Evolutionary conservation across 2,113 vertebrate genomes (phyloP).

Genomic region (Synchiropus splendidus): DNA sequence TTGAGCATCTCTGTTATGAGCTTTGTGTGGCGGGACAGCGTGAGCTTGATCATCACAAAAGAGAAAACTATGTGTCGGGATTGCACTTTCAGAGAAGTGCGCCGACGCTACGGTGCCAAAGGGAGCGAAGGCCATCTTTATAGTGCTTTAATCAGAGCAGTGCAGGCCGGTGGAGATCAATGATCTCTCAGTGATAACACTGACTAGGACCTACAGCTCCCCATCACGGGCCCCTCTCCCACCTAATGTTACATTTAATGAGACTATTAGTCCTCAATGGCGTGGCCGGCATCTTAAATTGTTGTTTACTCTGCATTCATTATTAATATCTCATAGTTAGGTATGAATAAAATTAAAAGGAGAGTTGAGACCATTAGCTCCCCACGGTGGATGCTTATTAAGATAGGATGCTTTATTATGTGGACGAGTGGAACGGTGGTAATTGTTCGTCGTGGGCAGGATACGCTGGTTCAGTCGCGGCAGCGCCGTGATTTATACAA

Average conservation of each 20-base stretch:
- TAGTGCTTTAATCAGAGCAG: conserved; percentile 70
- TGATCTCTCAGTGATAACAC: conserved; percentile 65
- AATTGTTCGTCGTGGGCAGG: conserved; percentile 67
- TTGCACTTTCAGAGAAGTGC: conserved; percentile 38
- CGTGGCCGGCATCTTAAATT: conserved; percentile 72
- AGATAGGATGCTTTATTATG: conserved; percentile 71
- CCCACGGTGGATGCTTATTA: conserved; percentile 72
- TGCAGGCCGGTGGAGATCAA: conserved; percentile 67
- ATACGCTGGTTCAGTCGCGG: conserved; percentile 62
- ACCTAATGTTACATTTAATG: conserved; percentile 75
- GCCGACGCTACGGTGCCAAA: conserved; percentile 39
- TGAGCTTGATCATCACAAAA: conserved; percentile 32
- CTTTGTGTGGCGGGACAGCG: conserved; percentile 18
- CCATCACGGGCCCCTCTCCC: conserved; percentile 65
- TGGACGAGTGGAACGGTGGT: conserved; percentile 52
- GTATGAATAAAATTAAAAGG: conserved; percentile 79
- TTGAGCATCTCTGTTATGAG: conserved; percentile 52
- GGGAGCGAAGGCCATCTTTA: conserved; percentile 55
- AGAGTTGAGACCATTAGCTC: conserved; percentile 69
- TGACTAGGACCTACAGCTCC: conserved; percentile 64
- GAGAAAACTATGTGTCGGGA: conserved; percentile 36
- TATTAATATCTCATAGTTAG: conserved; percentile 76
- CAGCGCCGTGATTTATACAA: conserved; percentile 64
- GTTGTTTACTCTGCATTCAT: conserved; percentile 76
- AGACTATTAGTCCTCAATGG: conserved; percentile 75